Percentiles rank a stretch among this genome's conserved stretches.
Conservation (phyloP, 2,888 invertebrate species). For the Drosophila demipolita region DNA sequence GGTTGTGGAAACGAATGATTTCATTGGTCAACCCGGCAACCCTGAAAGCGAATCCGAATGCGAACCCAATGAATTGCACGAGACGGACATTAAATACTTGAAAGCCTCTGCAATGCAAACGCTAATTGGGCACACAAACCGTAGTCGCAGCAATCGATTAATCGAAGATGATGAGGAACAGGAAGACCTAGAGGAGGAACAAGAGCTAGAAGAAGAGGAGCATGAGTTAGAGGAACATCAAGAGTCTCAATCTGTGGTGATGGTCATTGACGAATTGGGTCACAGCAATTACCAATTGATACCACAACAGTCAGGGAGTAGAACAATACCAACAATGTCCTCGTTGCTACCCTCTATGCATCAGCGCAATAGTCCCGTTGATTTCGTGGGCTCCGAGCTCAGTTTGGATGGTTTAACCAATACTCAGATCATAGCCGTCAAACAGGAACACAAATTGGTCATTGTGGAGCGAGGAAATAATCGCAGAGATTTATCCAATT, state of each 20-base stretch:
- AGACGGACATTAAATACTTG: conserved; percentile 22
- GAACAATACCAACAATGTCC: conserved; percentile 51
- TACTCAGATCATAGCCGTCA: conserved; percentile 61
- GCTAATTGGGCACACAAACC: conserved; percentile 31
- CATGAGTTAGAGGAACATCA: conserved; percentile 45
- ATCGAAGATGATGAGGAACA: background rate
- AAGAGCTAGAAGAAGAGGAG: conserved; percentile 8
- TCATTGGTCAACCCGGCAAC: conserved; percentile 38
- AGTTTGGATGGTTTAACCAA: conserved; percentile 77
- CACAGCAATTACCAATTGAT: conserved; percentile 63
- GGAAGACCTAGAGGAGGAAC: conserved; percentile 1
- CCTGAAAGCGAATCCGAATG: conserved; percentile 36
- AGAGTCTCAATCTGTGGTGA: conserved; percentile 77
- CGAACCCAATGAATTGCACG: conserved; percentile 14
- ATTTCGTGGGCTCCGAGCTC: conserved; percentile 76
- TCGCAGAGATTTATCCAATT: conserved; percentile 9
- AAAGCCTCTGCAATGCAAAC: conserved; percentile 29
- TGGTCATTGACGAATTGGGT: conserved; percentile 82
- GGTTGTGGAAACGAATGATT: conserved; percentile 83
- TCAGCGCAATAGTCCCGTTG: conserved; percentile 70
- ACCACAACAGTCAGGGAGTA: conserved; percentile 54
- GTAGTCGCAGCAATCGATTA: background rate
- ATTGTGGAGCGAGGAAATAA: conserved; percentile 52
- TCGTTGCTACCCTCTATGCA: conserved; percentile 41
- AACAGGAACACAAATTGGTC: conserved; percentile 81